phyloP scores from a whole-genome alignment of 2,113 vertebrate species.

The Elephas maximus region DNA sequence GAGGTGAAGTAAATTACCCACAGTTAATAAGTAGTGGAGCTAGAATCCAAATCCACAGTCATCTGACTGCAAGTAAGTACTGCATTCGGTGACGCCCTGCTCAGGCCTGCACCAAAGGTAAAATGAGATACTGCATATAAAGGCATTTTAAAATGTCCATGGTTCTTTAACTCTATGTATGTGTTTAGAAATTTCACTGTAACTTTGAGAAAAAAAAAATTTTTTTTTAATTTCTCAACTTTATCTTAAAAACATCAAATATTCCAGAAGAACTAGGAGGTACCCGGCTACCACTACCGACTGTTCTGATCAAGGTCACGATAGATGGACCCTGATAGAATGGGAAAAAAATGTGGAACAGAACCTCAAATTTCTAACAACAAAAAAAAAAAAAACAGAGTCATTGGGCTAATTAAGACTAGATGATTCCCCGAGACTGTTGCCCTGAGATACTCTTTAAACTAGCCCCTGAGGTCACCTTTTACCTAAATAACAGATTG shows the following conservation, averaged over 20 bases:
- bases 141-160: background rate
- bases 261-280: background rate
- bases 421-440: background rate
- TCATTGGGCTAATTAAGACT: too few species aligned
- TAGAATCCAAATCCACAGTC: background rate
- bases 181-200: slow-evolving; percentile 17
- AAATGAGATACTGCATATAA: background rate
- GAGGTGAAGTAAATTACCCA: background rate
- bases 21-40: background rate
- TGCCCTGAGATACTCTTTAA: background rate
- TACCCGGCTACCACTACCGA: too few species aligned
- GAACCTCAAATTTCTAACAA: too few species aligned
- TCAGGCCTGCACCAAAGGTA: background rate
- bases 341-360: too few species aligned
- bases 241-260: slow-evolving; percentile 28
- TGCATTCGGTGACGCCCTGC: rapidly evolving
- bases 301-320: background rate
- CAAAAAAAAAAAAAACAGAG: too few species aligned
- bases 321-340: background rate
- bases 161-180: background rate
- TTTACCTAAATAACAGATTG: background rate
- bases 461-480: background rate
- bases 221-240: background rate
- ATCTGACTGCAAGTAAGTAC: background rate
- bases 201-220: background rate